These are phyloP conservation scores for Parazoanthus atlanticus DNA, from an alignment of 92 coral and sea anemone species.

Conservation along the genomic window DNA sequence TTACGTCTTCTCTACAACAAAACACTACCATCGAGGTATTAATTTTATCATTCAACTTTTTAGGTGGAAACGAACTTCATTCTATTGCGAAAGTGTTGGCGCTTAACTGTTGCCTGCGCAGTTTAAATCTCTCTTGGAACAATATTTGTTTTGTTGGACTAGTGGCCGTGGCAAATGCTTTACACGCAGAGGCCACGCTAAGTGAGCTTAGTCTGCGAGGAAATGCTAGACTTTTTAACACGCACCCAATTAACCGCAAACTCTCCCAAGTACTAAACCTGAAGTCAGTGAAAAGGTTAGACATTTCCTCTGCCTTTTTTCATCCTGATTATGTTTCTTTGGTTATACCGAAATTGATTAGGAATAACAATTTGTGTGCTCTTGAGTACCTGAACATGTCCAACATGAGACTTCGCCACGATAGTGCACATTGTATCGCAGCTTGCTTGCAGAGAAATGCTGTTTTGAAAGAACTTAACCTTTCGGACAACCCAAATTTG, in stretches of 20 bases:
- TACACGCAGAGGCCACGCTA: not conserved
- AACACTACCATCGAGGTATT: constrained; percentile 24
- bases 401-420: accelerated
- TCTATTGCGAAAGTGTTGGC: not conserved
- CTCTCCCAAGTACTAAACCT: not conserved
- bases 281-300: constrained; percentile 4
- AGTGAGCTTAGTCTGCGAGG: constrained; percentile 7
- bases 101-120: not conserved
- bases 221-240: not conserved
- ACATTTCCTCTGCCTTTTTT: not conserved
- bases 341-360: not conserved
- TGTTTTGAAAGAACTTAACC: not conserved
- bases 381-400: constrained; percentile 21
- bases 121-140: constrained; percentile 20
- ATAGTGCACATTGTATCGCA: not conserved
- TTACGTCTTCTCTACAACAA: constrained; percentile 11
- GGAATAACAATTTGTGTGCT: not conserved
- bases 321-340: too few relatives aligned
- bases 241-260: too few relatives aligned
- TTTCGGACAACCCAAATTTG: not conserved
- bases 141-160: not conserved
- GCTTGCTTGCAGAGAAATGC: not conserved
- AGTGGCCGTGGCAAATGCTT: not conserved
- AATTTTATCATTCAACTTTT: not conserved
- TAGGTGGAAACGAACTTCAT: not conserved